phyloP scores from a whole-genome alignment of 2,113 vertebrate species.

The Anguilla rostrata region DNA sequence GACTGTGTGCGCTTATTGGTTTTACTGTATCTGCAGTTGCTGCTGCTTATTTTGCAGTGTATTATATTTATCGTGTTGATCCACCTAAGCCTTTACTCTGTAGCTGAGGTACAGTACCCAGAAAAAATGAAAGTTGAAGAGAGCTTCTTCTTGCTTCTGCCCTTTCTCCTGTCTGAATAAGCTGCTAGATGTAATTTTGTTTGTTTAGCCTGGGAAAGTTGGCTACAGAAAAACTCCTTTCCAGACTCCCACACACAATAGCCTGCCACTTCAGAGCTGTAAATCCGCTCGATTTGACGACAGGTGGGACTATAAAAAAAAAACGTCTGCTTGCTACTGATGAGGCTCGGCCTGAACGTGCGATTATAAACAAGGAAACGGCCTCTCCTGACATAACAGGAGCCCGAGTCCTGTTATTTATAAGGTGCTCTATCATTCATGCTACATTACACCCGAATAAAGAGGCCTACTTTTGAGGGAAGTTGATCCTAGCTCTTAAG shows the following conservation, averaged over 20 bases:
- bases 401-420: conserved; percentile 1
- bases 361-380: conserved; percentile 17
- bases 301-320: background rate
- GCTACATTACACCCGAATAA: background rate
- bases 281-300: background rate
- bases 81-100: background rate
- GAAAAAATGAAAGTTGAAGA: background rate
- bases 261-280: background rate
- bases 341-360: background rate
- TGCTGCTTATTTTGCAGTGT: background rate
- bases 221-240: background rate
- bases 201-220: background rate
- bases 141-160: background rate
- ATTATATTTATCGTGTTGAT: background rate
- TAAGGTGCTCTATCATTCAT: background rate
- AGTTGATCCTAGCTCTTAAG: background rate
- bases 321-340: background rate
- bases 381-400: background rate
- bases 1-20: too few species aligned
- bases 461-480: background rate
- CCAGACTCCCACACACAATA: background rate
- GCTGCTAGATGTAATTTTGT: background rate
- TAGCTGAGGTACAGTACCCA: background rate
- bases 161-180: background rate
- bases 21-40: background rate